Percentiles rank a stretch among this genome's conserved stretches.
These are phyloP conservation scores for Cariama cristata DNA, from an alignment of 2,113 vertebrate genomes.

Conservation along the genomic window DNA sequence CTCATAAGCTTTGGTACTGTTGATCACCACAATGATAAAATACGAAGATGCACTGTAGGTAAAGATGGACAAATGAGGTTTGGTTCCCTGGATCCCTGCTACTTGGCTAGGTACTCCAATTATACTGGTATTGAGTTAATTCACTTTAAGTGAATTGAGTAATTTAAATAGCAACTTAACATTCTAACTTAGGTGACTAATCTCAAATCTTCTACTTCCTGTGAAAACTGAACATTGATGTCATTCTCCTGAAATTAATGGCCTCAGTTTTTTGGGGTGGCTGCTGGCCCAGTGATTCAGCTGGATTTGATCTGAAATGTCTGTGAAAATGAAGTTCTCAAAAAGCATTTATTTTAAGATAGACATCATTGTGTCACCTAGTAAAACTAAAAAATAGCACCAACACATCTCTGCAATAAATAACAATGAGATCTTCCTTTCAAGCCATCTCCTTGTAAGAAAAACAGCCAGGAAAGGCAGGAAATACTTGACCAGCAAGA, in stretches of 20 bases:
- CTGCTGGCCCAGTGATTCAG: conserved; percentile 41
- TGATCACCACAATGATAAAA: not conserved
- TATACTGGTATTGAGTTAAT: not conserved
- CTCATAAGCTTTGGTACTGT: not conserved
- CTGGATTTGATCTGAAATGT: conserved; percentile 25
- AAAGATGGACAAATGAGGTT: not conserved
- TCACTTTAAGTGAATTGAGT: not conserved
- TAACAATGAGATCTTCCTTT: conserved; percentile 14
- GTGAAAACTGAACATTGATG: conserved; percentile 9
- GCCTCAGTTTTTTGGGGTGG: not conserved
- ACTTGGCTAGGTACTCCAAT: not conserved
- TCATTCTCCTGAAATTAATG: conserved; percentile 34
- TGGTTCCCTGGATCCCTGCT: not conserved
- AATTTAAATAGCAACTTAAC: not conserved
- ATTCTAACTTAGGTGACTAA: not conserved
- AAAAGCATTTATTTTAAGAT: conserved; percentile 52
- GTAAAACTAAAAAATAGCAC: conserved; percentile 52
- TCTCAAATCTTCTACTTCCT: not conserved
- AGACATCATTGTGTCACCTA: conserved; percentile 38
- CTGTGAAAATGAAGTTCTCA: conserved; percentile 44
- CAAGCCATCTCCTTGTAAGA: not conserved
- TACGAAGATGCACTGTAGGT: not conserved
- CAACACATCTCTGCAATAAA: conserved; percentile 34
- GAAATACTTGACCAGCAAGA: conserved; percentile 43
- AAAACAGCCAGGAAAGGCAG: conserved; percentile 38